phyloP scores from a whole-genome alignment of 2,113 vertebrate species.

The Mirza zaza region DNA sequence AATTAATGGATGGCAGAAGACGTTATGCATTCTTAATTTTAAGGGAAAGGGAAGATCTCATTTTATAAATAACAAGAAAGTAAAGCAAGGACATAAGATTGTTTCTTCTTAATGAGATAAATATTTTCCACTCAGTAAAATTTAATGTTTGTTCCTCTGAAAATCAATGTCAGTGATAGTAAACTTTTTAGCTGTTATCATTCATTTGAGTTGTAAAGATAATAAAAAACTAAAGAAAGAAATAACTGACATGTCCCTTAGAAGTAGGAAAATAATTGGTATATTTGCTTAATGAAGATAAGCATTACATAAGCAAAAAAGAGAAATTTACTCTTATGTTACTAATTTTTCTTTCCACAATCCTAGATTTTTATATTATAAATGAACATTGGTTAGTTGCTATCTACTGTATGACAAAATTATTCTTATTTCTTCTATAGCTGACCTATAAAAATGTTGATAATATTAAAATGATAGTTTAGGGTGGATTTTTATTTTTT shows the following conservation, averaged over 20 bases:
- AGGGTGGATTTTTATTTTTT: background rate
- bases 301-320: background rate
- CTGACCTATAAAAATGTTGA: background rate
- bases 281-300: background rate
- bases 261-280: background rate
- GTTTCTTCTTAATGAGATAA: background rate
- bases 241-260: background rate
- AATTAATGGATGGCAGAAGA: background rate
- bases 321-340: background rate
- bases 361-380: background rate
- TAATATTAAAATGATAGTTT: background rate
- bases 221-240: background rate
- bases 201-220: background rate
- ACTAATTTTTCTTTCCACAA: background rate
- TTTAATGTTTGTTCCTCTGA: background rate
- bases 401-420: background rate
- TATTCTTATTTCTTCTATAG: background rate
- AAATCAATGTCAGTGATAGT: background rate
- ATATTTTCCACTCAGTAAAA: background rate
- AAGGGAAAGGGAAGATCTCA: background rate
- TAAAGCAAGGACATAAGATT: background rate
- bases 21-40: background rate
- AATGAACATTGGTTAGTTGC: background rate
- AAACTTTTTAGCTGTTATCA: background rate
- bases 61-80: background rate